Base-by-base conservation (phyloP, 1,140 invertebrate species). In the Trachymyrmex cornetzi region DNA sequence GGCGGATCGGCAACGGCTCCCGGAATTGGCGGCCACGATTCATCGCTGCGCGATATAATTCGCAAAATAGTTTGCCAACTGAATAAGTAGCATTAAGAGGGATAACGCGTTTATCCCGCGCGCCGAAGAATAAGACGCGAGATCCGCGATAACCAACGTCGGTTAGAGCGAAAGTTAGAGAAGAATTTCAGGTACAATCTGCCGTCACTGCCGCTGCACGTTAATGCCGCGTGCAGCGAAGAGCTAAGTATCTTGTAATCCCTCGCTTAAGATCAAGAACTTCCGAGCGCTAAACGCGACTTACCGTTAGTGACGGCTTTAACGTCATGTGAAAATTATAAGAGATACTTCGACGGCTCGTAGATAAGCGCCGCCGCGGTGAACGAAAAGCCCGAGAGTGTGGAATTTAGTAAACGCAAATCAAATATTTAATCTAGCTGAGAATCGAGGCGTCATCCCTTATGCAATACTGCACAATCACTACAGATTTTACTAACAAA, bases 241-340 rank as follows among this genome's bases (percentile, higher is more conserved):
- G 53, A 84, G 69, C 38, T 84, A 84, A 84, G 80, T 84, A 84
- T 75, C 80, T 74, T 84, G 80, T 84, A 84, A 84, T 84, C 80
- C 77, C 44, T 61, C 38, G 69, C 80, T 75, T 84, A 84, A 84
- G 80, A 84, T 84, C 80, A 75, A n/a, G 69, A 84, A 84, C 69
- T 84, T 75, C 69, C 80, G 80, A 38, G 38, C 24, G 69, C 69
- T 84, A 84, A 84, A 84, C 44, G 80, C 67, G 80, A 84, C 80
- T 84, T 84, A 84, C 69, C 69, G 38, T 84, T 84, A 74, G 69
- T 69, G 55, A 44, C 55, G 80, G 80, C 55, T 84, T 84, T 84
- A 84, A 84, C 67, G 80, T 84, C 80, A 84, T 75, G 55, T 75
- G 80, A 75, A 84, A 84, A 84, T 84, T 84, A 84, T 74, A 61